Conservation (phyloP, 2,797 vertebrate species). For the Periparus ater region DNA sequence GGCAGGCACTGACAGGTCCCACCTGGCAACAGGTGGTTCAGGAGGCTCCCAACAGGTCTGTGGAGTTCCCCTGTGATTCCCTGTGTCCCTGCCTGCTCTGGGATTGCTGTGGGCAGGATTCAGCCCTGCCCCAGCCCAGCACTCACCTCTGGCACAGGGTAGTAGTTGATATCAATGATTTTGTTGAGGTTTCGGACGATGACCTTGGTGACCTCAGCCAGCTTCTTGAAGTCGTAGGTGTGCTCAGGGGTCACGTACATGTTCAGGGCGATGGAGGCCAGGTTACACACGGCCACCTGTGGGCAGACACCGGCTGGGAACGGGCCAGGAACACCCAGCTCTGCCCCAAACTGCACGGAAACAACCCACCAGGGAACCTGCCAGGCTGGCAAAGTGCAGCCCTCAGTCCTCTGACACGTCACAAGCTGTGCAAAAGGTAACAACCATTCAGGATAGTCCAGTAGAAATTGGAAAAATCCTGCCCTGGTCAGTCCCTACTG, state of each 20-base stretch:
- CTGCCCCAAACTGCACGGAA: background rate
- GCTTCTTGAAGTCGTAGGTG: slow-evolving; percentile 89
- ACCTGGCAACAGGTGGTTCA: too few relatives aligned
- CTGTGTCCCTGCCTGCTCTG: background rate
- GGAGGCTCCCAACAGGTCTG: background rate
- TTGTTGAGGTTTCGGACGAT: slow-evolving; percentile 94
- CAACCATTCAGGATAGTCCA: rapidly evolving
- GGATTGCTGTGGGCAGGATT: background rate
- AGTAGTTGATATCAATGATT: slow-evolving; percentile 96
- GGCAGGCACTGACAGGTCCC: background rate
- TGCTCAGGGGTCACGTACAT: slow-evolving; percentile 94
- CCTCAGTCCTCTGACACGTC: background rate
- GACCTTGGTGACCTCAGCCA: slow-evolving; percentile 90
- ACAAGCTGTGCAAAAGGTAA: background rate
- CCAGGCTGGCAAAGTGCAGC: background rate
- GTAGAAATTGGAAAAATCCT: background rate
- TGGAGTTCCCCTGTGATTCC: rapidly evolving
- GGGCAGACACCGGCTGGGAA: background rate
- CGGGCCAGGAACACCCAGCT: rapidly evolving
- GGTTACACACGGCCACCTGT: slow-evolving; percentile 91
- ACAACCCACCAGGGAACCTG: background rate
- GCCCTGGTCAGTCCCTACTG: background rate
- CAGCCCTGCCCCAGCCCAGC: too few relatives aligned
- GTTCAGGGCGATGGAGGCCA: slow-evolving; percentile 95
- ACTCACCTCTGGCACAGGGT: slow-evolving; percentile 88